Conservation (phyloP, 2,888 invertebrate genomes). For the Tillus elongatus region DNA sequence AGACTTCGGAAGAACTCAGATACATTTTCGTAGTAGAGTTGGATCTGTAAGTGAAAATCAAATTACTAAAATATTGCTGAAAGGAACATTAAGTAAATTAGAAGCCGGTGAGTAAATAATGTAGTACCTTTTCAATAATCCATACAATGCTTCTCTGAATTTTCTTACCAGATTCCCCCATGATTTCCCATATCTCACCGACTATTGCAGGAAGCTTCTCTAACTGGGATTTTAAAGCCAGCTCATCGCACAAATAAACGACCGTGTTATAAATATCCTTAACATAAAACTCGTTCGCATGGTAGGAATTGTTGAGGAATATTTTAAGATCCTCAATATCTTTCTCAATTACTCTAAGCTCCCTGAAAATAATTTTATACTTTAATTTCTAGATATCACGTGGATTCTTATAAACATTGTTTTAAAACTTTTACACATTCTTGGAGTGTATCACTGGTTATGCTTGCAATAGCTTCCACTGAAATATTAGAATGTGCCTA, state of each 20-base stretch:
- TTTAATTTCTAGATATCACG: no score
- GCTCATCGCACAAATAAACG: constrained; percentile 63
- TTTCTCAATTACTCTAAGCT: constrained; percentile 61
- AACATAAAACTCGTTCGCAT: constrained; percentile 75
- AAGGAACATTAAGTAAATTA: neutral
- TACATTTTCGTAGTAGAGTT: constrained; percentile 60
- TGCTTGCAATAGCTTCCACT: no score
- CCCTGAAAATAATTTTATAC: no score
- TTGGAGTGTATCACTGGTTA: no score
- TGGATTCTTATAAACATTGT: no score
- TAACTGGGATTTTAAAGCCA: constrained; percentile 67
- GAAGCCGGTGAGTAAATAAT: constrained; percentile 2
- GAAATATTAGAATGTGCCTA: no score
- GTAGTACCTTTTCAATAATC: constrained; percentile 56
- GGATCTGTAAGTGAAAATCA: constrained; percentile 44
- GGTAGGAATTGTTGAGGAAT: constrained; percentile 68
- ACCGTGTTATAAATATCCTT: constrained; percentile 65
- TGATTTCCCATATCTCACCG: constrained; percentile 74
- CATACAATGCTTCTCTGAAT: constrained; percentile 66
- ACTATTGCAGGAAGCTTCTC: constrained; percentile 71
- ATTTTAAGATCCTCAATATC: constrained; percentile 60
- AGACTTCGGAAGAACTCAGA: constrained; percentile 59
- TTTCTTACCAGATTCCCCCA: constrained; percentile 76
- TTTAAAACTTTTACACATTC: no score
- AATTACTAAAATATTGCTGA: neutral